Conservation (phyloP, 1,140 invertebrate genomes). For the Melitaea cinxia region DNA sequence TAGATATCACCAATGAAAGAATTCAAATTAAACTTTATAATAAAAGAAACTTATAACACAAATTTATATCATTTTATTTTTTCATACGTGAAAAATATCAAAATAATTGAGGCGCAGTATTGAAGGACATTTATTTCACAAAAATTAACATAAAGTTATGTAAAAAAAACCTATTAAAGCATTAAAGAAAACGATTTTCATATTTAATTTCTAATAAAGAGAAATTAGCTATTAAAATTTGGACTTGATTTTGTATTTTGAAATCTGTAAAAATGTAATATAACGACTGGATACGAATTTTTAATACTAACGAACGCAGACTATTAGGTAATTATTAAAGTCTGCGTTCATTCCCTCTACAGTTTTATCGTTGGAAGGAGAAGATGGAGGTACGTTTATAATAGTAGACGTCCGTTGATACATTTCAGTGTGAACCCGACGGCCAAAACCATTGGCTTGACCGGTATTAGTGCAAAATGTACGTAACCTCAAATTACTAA, state of each 20-base stretch:
- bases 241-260: not conserved
- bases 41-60: not conserved
- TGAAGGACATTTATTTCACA: too few relatives aligned
- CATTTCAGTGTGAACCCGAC: conserved; percentile 39
- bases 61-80: too few relatives aligned
- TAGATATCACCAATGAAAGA: not conserved
- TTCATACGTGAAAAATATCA: too few relatives aligned
- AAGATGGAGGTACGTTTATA: conserved; percentile 41
- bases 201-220: not conserved
- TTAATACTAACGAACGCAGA: conserved; percentile 1
- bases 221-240: not conserved
- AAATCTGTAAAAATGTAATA: conserved; percentile 8
- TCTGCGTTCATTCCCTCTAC: conserved; percentile 28
- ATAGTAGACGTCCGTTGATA: conserved; percentile 40
- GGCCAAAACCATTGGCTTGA: conserved; percentile 30
- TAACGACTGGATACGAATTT: not conserved
- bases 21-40: not conserved
- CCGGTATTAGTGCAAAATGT: conserved; percentile 30
- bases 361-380: conserved; percentile 38
- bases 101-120: too few relatives aligned
- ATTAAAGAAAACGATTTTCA: too few relatives aligned
- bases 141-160: too few relatives aligned
- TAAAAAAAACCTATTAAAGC: too few relatives aligned
- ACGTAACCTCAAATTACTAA: conserved; percentile 28
- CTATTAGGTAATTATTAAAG: conserved; percentile 29